A percentile compares a stretch with the other conserved stretches of the same genome.
Evolutionary conservation across 2,888 invertebrate species (phyloP).

Genomic region (Eulithis testata): DNA sequence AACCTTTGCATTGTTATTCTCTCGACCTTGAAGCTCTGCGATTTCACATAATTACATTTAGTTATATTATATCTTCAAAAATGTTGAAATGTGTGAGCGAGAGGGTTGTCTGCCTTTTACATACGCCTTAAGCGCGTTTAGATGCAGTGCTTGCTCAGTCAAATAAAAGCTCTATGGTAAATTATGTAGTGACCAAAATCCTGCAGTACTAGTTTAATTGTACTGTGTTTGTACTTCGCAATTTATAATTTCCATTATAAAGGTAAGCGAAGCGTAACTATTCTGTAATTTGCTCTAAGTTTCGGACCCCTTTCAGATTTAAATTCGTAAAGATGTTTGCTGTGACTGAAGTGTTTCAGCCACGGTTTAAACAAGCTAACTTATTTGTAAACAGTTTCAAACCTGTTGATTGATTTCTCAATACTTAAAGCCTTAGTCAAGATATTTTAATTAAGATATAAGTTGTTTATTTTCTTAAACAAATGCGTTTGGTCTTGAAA

Average conservation of each 20-base stretch:
- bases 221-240: slow-evolving; percentile 31
- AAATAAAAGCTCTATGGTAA: too few species aligned
- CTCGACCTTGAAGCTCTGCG: too few species aligned
- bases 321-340: slow-evolving; percentile 32
- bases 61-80: too few species aligned
- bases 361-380: not conserved
- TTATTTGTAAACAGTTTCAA: not conserved
- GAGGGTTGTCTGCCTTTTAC: too few species aligned
- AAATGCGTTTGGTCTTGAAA: too few species aligned
- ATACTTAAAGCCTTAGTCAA: not conserved
- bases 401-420: slow-evolving; percentile 6
- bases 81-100: too few species aligned
- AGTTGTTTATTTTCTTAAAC: too few species aligned
- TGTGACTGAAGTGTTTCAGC: slow-evolving; percentile 10
- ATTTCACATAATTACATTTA: too few species aligned
- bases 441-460: not conserved
- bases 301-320: slow-evolving; percentile 41
- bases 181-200: too few species aligned
- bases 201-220: slow-evolving; percentile 7
- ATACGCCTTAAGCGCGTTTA: too few species aligned
- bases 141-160: too few species aligned
- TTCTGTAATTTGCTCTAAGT: slow-evolving; percentile 42
- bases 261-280: slow-evolving; percentile 42
- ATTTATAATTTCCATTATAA: slow-evolving; percentile 44
- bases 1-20: too few species aligned